phyloP scores from a whole-genome alignment of 2,113 vertebrate species.

The Crotalus tigris region DNA sequence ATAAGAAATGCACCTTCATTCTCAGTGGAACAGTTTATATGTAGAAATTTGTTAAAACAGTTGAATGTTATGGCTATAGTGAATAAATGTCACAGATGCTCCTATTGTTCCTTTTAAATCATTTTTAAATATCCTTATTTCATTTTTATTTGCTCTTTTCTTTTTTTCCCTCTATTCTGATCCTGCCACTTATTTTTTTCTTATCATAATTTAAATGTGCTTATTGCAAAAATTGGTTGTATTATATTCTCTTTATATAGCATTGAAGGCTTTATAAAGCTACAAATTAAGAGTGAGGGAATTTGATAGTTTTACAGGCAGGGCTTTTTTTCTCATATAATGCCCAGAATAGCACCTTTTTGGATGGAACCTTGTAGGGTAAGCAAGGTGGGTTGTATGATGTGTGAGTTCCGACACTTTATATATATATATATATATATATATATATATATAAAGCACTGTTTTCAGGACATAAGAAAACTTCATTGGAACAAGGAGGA shows the following conservation, averaged over 20 bases:
- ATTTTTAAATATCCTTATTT: background rate
- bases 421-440: no score
- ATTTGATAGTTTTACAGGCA: background rate
- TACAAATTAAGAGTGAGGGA: background rate
- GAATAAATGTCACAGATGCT: background rate
- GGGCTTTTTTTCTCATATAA: no score
- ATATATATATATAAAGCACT: no score
- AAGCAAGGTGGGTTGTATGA: no score
- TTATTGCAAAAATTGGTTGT: background rate
- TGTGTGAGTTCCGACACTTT: no score
- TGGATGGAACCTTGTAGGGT: no score
- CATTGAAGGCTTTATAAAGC: background rate
- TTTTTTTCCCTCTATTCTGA: background rate
- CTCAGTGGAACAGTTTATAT: background rate
- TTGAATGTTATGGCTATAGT: background rate
- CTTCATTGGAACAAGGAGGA: background rate
- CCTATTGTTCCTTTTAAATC: background rate
- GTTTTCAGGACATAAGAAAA: background rate
- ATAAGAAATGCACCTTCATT: background rate
- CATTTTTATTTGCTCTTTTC: background rate
- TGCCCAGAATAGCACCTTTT: no score
- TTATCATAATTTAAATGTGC: background rate
- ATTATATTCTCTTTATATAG: background rate
- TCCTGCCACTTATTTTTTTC: background rate
- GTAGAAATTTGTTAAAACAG: background rate